Conservation (phyloP, 2,888 invertebrate species). For the Drosophila demipolita region DNA sequence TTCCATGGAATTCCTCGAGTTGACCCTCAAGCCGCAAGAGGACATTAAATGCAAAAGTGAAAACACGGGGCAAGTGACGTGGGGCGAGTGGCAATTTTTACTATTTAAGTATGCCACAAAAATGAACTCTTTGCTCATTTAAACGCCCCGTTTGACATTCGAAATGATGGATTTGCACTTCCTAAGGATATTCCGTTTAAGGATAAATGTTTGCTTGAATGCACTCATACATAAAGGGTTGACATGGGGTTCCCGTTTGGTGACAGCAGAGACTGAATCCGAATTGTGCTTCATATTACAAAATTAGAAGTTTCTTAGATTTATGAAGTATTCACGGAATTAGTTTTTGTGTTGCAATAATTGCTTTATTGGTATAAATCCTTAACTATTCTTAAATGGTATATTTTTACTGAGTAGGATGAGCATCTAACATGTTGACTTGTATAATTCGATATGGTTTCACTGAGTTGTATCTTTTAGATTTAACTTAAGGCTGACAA, state of each 20-base stretch:
- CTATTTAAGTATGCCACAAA: conserved; percentile 46
- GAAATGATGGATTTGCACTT: conserved; percentile 38
- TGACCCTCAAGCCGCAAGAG: conserved; percentile 80
- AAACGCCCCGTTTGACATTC: conserved; percentile 25
- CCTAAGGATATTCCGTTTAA: conserved; percentile 5
- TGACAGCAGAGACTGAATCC: not conserved
- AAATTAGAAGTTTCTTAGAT: not conserved
- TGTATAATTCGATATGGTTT: conserved; percentile 23
- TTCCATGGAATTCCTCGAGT: conserved; percentile 66
- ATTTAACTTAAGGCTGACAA: conserved; percentile 1
- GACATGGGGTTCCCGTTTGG: not conserved
- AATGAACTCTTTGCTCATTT: conserved; percentile 50
- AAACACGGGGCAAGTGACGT: conserved; percentile 47
- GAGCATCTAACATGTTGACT: conserved; percentile 30
- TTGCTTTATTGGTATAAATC: conserved; percentile 37
- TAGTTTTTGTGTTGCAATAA: conserved; percentile 9
- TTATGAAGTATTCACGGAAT: not conserved
- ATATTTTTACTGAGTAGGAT: conserved; percentile 32
- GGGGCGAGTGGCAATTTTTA: conserved; percentile 15
- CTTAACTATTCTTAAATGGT: not conserved
- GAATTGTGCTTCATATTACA: not conserved
- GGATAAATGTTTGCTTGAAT: not conserved
- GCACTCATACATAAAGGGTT: not conserved
- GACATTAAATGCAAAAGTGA: conserved; percentile 78
- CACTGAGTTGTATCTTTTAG: conserved; percentile 64